Evolutionary conservation across 2,113 vertebrate genomes (phyloP).

Genomic region (Saccopteryx leptura): DNA sequence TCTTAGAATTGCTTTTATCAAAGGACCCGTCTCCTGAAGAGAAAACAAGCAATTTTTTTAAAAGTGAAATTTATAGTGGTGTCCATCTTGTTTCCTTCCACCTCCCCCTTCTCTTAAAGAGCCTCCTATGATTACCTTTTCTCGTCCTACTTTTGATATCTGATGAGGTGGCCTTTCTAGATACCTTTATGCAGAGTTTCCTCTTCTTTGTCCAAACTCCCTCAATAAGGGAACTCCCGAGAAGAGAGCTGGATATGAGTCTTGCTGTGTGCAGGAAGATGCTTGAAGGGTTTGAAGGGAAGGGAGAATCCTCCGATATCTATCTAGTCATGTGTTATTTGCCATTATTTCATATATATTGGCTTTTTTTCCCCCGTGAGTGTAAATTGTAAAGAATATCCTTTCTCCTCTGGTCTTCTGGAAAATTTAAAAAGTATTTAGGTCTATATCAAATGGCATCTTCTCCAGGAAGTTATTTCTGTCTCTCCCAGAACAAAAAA

Average conservation of each 20-base stretch:
- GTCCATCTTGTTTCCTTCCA: not conserved
- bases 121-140: not conserved
- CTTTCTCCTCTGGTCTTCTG: not conserved
- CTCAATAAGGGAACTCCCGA: not conserved
- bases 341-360: not conserved
- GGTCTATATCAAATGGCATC: not conserved
- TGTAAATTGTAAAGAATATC: not conserved
- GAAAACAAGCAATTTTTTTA: not conserved
- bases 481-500: not conserved
- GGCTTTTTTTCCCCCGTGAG: not conserved
- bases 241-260: too few relatives aligned
- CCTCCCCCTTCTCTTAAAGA: not conserved
- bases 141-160: not conserved
- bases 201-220: not conserved
- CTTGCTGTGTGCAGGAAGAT: not conserved
- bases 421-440: not conserved
- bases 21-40: not conserved
- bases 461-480: not conserved
- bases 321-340: not conserved
- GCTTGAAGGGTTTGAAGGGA: not conserved
- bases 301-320: not conserved
- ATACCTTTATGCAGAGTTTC: not conserved
- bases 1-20: slow-evolving; percentile 3
- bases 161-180: not conserved
- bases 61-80: not conserved